Evolutionary conservation across 2,113 vertebrate genomes (phyloP).

Genomic region (Anoura caudifer): DNA sequence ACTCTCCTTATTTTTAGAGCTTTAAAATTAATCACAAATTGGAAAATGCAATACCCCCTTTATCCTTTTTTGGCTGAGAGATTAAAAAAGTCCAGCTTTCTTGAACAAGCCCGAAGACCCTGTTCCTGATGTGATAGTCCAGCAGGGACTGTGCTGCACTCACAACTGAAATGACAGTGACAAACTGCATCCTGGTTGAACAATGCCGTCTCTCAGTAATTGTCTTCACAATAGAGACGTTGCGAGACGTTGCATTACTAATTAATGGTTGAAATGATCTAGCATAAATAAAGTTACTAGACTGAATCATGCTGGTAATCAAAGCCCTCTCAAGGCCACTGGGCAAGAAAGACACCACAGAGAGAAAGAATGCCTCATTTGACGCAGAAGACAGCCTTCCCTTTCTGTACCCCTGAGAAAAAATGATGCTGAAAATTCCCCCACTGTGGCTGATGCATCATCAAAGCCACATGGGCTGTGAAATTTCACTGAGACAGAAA

Average conservation of each 20-base stretch:
- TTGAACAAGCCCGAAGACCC: background rate
- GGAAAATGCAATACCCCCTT: background rate
- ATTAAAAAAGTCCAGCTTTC: background rate
- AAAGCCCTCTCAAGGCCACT: background rate
- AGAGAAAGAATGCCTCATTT: background rate
- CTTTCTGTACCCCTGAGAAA: background rate
- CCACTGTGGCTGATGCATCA: background rate
- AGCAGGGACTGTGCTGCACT: rapidly evolving
- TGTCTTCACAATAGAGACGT: background rate
- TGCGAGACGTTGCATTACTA: background rate
- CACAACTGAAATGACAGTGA: background rate
- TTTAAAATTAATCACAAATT: background rate
- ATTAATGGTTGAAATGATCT: background rate
- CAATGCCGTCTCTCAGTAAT: background rate
- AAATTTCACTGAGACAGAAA: background rate
- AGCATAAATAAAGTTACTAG: background rate
- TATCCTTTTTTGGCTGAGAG: background rate
- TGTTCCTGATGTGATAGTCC: rapidly evolving
- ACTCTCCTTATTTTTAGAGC: background rate
- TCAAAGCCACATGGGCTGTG: background rate
- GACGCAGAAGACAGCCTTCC: background rate
- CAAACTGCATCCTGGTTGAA: background rate
- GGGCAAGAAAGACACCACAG: background rate
- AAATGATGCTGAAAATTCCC: background rate
- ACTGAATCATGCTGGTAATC: background rate